Base-by-base conservation (phyloP, 2,113 vertebrate species). In the Triplophysa tibetana region DNA sequence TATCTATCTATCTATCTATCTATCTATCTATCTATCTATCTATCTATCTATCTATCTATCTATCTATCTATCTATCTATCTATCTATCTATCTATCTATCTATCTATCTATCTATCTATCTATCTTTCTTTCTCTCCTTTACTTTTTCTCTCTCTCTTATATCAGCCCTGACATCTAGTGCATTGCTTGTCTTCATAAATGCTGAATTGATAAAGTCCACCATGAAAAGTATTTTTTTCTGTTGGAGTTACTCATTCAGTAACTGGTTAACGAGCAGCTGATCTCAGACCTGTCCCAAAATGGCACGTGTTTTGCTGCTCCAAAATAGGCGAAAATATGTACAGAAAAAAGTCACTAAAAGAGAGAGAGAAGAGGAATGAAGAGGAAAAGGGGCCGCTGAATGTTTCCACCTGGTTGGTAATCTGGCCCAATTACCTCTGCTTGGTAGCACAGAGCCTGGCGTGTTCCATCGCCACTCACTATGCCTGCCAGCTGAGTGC, bases 341-440 rank as follows among this genome's bases (percentile, higher is more conserved):
- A 23, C 8, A 26, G 66, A 58, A 38, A 38, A 38, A 58, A 54
- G 62, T 50, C 56, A 70, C n/a, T 54, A 23, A 78, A 72, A 48
- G 43, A 72, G 50, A 70, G 43, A 77, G 3, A 14, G 45, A 61
- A 3, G 64, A 66, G 50, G 19, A 21, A 78, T 74, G 72, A n/a
- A 79, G 82, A 80, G 80, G 82, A 83, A 83, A 75, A 67, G 75
- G 79, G 87, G 87, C 75, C 86, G 81, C 87, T 89, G 89, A 90
- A 89, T 89, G 86, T 91, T 93, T 93, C 91, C 91, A 93, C 91
- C 91, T 92, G 91, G 91, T 88, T 92, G 92, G 80, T 93, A 92
- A 93, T 93, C 90, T 90, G 88, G 89, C 91, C 90, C 90, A 90
- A 92, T 93, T 93, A 93, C 89, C 87, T 86, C 89, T 77, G 89